Evolutionary conservation across 2,888 invertebrate genomes (phyloP), one percentile per base, ranked within the genome.

Genomic region (Aporophyla lueneburgensis): DNA sequence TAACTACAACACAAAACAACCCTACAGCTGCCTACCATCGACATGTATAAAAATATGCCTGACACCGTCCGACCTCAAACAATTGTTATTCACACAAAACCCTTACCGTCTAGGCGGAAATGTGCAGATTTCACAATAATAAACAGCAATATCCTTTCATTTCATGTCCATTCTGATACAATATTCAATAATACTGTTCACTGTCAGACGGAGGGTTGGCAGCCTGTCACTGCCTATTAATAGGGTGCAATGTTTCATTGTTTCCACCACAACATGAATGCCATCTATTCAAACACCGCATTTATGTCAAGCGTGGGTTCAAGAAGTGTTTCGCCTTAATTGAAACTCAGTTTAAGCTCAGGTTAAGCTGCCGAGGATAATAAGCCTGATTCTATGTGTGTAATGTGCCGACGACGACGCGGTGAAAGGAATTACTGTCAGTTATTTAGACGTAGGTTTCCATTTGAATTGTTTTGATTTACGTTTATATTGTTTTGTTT

Each of bases 61-160:
- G 72, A 75, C 67, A 73, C 56, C 59, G 54, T 56, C 56, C 53
- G 70, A 71, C 70, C 70, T 81, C 65, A 59, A 71, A 71, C 71
- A 76, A 83, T 84, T 84, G 58, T 62, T 58, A 65, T 61, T 54
- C 46, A 69, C 53, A 71, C 65, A 84, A 73, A 68, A 74, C 40
- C 51, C 49, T 21, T 43, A 46, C 49, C 19, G 56, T 24, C 46
- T 21, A 49, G 80, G 33, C 59, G 56, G 63, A 71, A 69, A 66
- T 59, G 24, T 49, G 27, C 10, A 61, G 63, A 65, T 49, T 56
- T 61, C 53, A 69, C 58, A 72, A 62, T 74, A 58, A 69, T 69
- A 16, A 71, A 75, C 74, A 84, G 78, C 72, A 81, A 74, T 81
- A 84, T 81, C 74, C 80, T n/a, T 54, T 51, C 53, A 58, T 46